Evolutionary conservation across 2,888 invertebrate genomes (phyloP).

Genomic region (Tetragonisca angustula): DNA sequence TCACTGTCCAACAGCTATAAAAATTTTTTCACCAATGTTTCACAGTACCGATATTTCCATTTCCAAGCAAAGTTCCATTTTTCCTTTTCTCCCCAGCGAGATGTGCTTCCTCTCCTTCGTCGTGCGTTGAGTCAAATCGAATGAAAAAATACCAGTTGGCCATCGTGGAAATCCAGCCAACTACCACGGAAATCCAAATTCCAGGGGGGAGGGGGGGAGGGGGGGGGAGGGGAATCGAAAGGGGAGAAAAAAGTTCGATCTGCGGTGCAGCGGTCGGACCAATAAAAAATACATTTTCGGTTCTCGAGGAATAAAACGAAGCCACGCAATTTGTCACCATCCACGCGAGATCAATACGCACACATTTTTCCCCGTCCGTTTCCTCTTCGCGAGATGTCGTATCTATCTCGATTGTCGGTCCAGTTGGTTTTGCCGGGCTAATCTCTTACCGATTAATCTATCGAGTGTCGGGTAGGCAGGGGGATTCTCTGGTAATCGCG

Average conservation of each 20-base stretch:
- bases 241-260: conserved; percentile 32
- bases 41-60: not conserved
- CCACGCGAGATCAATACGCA: conserved; percentile 53
- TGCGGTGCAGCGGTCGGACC: conserved; percentile 15
- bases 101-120: not conserved
- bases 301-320: conserved; percentile 53
- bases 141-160: not conserved
- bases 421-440: conserved; percentile 51
- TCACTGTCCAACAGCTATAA: no score
- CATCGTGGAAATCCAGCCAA: not conserved
- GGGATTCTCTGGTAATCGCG: conserved; percentile 41
- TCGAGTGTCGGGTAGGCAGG: conserved; percentile 45
- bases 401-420: conserved; percentile 57
- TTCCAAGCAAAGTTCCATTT: not conserved
- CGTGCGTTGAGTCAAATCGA: not conserved
- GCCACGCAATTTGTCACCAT: conserved; percentile 64
- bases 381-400: conserved; percentile 45
- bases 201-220: no score
- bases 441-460: conserved; percentile 65
- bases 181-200: not conserved
- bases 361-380: conserved; percentile 17
- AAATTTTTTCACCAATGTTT: no score
- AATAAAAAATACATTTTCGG: conserved; percentile 59
- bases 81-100: not conserved
- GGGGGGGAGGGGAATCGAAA: not conserved